These are phyloP conservation scores for Epistrophe eligans DNA, from an alignment of 2,888 invertebrate species.

Conservation along the genomic window DNA sequence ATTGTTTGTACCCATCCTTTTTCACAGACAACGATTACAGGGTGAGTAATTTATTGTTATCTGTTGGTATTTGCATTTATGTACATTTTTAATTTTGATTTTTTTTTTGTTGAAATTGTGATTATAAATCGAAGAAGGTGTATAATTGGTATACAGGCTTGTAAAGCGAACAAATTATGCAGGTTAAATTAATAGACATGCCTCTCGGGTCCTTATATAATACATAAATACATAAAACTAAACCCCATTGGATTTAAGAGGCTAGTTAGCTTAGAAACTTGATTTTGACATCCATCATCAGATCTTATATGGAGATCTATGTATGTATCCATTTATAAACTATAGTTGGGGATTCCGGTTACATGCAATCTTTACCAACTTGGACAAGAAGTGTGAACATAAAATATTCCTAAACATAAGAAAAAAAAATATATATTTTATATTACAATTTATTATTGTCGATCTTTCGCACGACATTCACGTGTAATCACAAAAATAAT, in stretches of 20 bases:
- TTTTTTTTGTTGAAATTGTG: background rate
- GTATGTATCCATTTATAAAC: too few species aligned
- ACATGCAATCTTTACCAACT: too few species aligned
- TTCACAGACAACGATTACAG: background rate
- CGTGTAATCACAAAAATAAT: too few species aligned
- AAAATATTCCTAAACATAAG: too few species aligned
- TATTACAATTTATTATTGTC: too few species aligned
- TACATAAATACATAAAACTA: background rate
- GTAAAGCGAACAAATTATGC: background rate
- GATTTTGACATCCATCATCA: background rate
- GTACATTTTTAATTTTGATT: background rate
- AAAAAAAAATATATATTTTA: too few species aligned
- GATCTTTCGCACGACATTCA: too few species aligned
- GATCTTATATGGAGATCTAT: too few species aligned
- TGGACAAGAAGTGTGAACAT: too few species aligned
- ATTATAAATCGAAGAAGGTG: background rate
- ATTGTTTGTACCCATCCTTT: slow-evolving; percentile 8
- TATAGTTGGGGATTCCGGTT: too few species aligned
- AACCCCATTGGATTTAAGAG: background rate
- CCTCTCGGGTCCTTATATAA: background rate
- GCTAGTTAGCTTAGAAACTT: background rate
- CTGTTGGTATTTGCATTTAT: slow-evolving; percentile 39
- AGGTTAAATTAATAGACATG: background rate
- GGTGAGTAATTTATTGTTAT: slow-evolving; percentile 11
- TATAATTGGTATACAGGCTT: background rate